Conservation (phyloP, 2,113 vertebrate species). For the Varanus salvator region DNA sequence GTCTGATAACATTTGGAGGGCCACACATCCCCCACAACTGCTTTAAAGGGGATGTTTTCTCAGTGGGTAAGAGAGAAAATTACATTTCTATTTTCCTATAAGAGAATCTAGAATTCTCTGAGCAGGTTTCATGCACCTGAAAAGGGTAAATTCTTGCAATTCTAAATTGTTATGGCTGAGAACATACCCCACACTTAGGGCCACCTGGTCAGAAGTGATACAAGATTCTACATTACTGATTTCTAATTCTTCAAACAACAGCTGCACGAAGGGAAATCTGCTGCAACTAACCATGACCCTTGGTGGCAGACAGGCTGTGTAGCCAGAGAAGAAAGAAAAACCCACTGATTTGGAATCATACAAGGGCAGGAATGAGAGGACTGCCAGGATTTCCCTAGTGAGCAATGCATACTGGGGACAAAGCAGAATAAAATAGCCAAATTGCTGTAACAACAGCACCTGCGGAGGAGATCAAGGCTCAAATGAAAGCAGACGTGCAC, state of each 20-base stretch:
- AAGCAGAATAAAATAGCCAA: not conserved
- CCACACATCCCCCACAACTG: not conserved
- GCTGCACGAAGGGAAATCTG: not conserved
- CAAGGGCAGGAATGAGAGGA: not conserved
- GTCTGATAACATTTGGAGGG: not conserved
- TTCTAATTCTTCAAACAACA: not conserved
- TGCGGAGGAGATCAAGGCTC: not conserved
- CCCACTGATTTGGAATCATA: not conserved
- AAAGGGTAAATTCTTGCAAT: not conserved
- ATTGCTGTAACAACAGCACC: not conserved
- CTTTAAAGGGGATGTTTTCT: not conserved
- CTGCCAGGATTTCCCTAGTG: too few relatives aligned
- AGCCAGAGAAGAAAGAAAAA: not conserved
- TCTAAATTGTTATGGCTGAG: not conserved
- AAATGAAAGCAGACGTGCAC: not conserved
- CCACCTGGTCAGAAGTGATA: not conserved
- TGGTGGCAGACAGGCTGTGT: too few relatives aligned
- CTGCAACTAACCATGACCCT: not conserved
- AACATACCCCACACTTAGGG: not conserved
- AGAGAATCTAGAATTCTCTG: not conserved
- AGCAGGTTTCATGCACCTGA: not conserved
- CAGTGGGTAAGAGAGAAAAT: not conserved
- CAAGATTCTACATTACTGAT: not conserved
- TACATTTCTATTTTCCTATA: not conserved
- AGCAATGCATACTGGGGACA: not conserved